These are phyloP conservation scores for Jaculus jaculus DNA, from an alignment of 2,113 vertebrate species.

Conservation along the genomic window DNA sequence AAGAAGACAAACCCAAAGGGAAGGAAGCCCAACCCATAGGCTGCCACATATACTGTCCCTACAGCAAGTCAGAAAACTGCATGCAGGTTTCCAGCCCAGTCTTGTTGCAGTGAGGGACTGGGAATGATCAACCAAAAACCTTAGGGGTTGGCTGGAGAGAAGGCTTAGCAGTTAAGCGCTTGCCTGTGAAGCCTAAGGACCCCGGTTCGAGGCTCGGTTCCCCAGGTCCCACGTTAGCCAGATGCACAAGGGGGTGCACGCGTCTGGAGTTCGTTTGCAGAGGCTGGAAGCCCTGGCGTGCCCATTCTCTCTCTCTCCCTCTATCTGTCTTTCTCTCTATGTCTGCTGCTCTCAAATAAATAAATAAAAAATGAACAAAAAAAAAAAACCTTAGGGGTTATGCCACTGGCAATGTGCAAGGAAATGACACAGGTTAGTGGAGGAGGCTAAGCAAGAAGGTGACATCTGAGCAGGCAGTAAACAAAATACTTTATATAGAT, in stretches of 20 bases:
- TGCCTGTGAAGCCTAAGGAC: no score
- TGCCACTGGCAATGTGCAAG: not conserved
- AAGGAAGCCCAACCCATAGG: not conserved
- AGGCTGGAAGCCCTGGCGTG: no score
- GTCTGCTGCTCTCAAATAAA: no score
- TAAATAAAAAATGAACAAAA: no score
- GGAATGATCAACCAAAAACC: not conserved
- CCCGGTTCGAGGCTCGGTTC: no score
- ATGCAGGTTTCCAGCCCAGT: fast-evolving
- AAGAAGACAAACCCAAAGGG: not conserved
- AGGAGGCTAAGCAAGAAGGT: not conserved
- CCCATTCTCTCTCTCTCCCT: no score
- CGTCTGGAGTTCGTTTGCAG: no score
- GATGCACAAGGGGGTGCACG: no score
- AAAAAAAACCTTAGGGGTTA: not conserved
- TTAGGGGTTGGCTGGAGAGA: no score
- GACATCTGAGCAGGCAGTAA: not conserved
- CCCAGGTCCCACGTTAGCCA: no score
- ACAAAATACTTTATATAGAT: not conserved
- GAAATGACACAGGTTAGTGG: not conserved
- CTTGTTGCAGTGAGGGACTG: fast-evolving
- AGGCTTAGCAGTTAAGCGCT: no score
- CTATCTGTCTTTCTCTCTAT: no score
- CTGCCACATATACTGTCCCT: not conserved
- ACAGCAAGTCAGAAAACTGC: not conserved